Percentiles rank a stretch among this genome's conserved stretches.
Evolutionary conservation across 2,888 invertebrate species (phyloP).

Genomic region (Diarsia brunnea): DNA sequence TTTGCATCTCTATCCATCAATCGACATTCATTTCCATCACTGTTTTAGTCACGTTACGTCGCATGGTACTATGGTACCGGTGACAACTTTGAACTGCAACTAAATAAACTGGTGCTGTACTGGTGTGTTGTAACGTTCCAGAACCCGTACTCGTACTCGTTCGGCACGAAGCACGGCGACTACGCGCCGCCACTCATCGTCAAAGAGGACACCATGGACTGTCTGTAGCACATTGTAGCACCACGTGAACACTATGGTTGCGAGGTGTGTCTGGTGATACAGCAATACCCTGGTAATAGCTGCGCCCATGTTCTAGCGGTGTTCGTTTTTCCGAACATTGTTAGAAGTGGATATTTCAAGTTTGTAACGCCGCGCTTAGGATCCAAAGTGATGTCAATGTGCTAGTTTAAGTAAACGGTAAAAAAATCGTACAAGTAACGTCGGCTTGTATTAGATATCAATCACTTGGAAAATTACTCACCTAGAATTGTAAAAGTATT

Average conservation of each 20-base stretch:
- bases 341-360: background rate
- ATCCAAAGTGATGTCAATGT: conserved; percentile 41
- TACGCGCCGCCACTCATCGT: conserved; percentile 91
- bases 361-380: conserved; percentile 25
- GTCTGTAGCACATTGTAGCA: conserved; percentile 71
- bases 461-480: background rate
- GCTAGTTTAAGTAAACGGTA: conserved; percentile 14
- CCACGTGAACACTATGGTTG: background rate
- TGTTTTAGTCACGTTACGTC: background rate
- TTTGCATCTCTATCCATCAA: too few species aligned
- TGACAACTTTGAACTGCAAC: background rate
- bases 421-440: conserved; percentile 45
- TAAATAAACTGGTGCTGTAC: too few species aligned
- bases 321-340: background rate
- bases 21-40: background rate
- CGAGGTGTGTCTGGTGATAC: background rate
- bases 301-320: background rate
- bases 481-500: background rate
- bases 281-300: background rate
- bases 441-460: conserved; percentile 28
- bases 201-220: conserved; percentile 91
- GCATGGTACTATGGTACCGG: background rate
- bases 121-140: conserved; percentile 66
- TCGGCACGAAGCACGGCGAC: conserved; percentile 90
- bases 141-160: conserved; percentile 90